Evolutionary conservation across 2,797 vertebrate species (phyloP), one percentile per base, ranked within the genome.

Genomic region (Phyllotis vaccarum): DNA sequence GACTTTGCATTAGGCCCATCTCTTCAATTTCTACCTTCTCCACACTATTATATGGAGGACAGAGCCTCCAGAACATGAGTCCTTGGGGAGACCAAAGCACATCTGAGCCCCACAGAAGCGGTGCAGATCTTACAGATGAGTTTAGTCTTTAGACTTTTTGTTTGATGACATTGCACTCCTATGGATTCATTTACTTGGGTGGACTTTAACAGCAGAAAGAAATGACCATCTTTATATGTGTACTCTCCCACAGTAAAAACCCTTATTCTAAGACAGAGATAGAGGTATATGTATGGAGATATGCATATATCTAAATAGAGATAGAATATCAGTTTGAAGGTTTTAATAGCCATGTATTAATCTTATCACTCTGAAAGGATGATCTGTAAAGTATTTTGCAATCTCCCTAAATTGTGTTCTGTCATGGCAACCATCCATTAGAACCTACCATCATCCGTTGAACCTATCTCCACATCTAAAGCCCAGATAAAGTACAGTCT

Each of bases 341-440:
- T 66, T 95, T 90, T 88, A 79, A 88, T 79, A 94, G n/a, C 76
- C 17, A 22, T 64, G 34, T 0, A 86, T 92, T 96, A 93, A 97
- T 95, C 95, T 97, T 95, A 95, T 95, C 92, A 46, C 10, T 90
- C 88, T 60, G 75, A 94, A 91, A 92, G 16, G 54, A 78, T 89
- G 54, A 34, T 24, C 9, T 81, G 24, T n/a, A 68, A 93, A 92
- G 88, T 58, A 92, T 95, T 93, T 91, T 52, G 31, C 37, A 92
- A 62, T 81, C 90, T 94, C 17, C 89, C 22, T 76, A 89, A 86
- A 96, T 95, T 91, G 60, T 85, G 79, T 78, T 86, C 43, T 60
- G 22, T 91, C 76, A 22, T 72, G 43, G 68, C 43, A 91, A 89
- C 72, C 49, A 3, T 66, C 68, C 66, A 70, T 46, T 62, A 79